Percentiles rank a stretch among this genome's conserved stretches.
Evolutionary conservation across 2,797 vertebrate species (phyloP).

Genomic region (Cryptoblepharus egeriae): DNA sequence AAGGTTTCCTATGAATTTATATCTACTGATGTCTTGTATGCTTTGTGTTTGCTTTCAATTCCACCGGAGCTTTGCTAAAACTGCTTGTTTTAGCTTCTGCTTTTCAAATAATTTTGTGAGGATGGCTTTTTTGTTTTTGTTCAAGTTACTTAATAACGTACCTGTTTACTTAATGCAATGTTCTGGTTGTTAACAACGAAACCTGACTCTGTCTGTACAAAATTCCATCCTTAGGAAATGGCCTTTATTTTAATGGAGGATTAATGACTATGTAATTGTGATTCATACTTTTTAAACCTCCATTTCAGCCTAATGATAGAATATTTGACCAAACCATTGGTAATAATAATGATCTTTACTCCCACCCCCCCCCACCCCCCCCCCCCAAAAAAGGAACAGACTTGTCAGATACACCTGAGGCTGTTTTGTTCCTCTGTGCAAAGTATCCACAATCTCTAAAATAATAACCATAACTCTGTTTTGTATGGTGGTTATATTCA

Average conservation of each 20-base stretch:
- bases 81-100: slow-evolving; percentile 26
- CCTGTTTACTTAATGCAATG: slow-evolving; percentile 46
- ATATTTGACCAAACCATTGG: fast-evolving
- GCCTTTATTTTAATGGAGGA: slow-evolving; percentile 42
- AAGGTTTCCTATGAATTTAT: background rate
- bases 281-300: background rate
- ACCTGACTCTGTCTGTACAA: slow-evolving; percentile 56
- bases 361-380: too few species aligned
- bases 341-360: slow-evolving; percentile 4
- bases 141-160: background rate
- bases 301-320: slow-evolving; percentile 9
- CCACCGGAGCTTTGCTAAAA: slow-evolving; percentile 52
- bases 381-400: slow-evolving; percentile 13
- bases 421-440: slow-evolving; percentile 24
- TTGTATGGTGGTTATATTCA: slow-evolving; percentile 48
- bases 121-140: slow-evolving; percentile 37
- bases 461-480: slow-evolving; percentile 33
- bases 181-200: slow-evolving; percentile 66
- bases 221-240: slow-evolving; percentile 50
- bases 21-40: background rate
- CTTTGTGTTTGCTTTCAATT: slow-evolving; percentile 46
- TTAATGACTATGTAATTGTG: slow-evolving; percentile 18
- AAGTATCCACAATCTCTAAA: slow-evolving; percentile 8
- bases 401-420: slow-evolving; percentile 38
- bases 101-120: slow-evolving; percentile 45